phyloP scores from a whole-genome alignment of 2,113 vertebrate genomes.

The Scatophagus argus region DNA sequence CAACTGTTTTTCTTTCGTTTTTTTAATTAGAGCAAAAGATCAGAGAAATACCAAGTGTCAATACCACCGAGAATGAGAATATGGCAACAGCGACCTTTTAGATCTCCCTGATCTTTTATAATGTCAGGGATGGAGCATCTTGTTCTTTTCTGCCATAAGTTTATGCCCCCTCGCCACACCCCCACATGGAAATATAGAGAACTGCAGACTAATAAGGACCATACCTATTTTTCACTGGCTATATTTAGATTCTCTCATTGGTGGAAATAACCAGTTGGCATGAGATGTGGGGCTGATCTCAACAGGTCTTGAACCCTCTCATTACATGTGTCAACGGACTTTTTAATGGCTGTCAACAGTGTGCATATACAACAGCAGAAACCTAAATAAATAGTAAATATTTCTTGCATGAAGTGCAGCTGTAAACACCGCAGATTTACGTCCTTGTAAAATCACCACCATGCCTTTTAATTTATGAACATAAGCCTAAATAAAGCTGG shows the following conservation, averaged over 20 bases:
- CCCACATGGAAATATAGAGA: conserved; percentile 69
- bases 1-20: conserved; percentile 81
- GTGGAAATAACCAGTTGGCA: conserved; percentile 21
- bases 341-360: conserved; percentile 34
- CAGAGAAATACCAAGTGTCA: conserved; percentile 87
- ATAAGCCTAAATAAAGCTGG: neutral
- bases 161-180: conserved; percentile 62
- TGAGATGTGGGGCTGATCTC: conserved; percentile 48
- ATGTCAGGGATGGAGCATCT: conserved; percentile 81
- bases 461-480: neutral
- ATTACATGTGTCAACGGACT: conserved; percentile 45
- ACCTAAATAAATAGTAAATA: conserved; percentile 32
- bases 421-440: conserved; percentile 28
- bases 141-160: conserved; percentile 67
- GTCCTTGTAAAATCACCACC: conserved; percentile 16
- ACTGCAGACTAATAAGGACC: conserved; percentile 60
- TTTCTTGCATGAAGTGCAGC: conserved; percentile 17
- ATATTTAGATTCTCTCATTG: conserved; percentile 47
- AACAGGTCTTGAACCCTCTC: conserved; percentile 45
- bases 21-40: conserved; percentile 86
- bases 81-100: conserved; percentile 83
- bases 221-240: conserved; percentile 4
- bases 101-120: conserved; percentile 84
- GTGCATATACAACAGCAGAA: conserved; percentile 12
- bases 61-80: conserved; percentile 79